These are phyloP conservation scores for Thereva nobilitata DNA, from an alignment of 2,888 invertebrate species.

Conservation along the genomic window DNA sequence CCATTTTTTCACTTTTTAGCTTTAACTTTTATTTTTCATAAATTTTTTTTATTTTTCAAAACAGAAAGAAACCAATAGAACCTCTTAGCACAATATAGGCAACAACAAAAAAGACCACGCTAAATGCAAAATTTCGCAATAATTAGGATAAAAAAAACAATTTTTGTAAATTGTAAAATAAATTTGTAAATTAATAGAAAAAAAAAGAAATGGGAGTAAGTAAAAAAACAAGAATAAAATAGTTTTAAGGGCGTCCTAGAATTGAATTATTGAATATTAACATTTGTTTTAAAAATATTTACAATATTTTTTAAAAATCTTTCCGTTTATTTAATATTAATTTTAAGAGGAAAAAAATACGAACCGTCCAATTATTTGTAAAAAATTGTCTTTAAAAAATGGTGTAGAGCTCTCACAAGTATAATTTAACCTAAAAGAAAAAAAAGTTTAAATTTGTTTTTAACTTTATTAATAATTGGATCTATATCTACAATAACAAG, in stretches of 20 bases:
- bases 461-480: too few relatives aligned
- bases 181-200: constrained; percentile 14
- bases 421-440: too few relatives aligned
- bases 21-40: background rate
- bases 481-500: too few relatives aligned
- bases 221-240: too few relatives aligned
- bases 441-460: too few relatives aligned
- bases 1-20: background rate
- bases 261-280: too few relatives aligned
- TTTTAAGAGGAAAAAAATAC: constrained; percentile 21
- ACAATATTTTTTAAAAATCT: too few relatives aligned
- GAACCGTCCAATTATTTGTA: constrained; percentile 33
- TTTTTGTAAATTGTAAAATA: constrained; percentile 21
- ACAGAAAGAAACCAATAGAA: constrained; percentile 8
- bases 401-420: too few relatives aligned
- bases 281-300: too few relatives aligned
- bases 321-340: constrained; percentile 1
- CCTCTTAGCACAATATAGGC: background rate
- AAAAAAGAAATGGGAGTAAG: constrained; percentile 20
- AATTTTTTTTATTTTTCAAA: constrained; percentile 4
- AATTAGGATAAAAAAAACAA: constrained; percentile 33
- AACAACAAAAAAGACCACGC: constrained; percentile 24
- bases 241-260: too few relatives aligned
- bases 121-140: constrained; percentile 33
- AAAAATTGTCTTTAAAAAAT: background rate